These are phyloP conservation scores for Ectobius pallidus DNA, from an alignment of 2,888 invertebrate genomes.

Conservation along the genomic window DNA sequence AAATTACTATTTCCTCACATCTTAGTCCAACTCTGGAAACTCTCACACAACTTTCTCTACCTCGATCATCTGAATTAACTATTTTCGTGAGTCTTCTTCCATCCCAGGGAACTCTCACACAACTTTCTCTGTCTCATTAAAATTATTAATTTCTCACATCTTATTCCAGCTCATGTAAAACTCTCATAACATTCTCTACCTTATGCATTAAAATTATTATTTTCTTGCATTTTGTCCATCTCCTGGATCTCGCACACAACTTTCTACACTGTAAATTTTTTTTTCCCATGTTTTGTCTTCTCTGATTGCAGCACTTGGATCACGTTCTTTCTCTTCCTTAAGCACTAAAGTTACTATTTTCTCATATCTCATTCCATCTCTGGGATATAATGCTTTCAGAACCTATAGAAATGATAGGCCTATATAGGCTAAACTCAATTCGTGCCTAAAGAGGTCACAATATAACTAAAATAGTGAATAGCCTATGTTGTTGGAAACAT, in stretches of 20 bases:
- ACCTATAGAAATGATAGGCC: no score
- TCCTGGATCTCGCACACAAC: neutral
- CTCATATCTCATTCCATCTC: neutral
- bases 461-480: no score
- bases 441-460: no score
- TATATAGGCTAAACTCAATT: no score
- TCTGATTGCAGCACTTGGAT: no score
- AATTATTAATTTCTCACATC: neutral
- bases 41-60: no score
- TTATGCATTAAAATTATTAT: neutral
- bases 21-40: no score
- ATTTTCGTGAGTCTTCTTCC: neutral
- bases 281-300: no score
- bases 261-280: neutral
- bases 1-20: no score
- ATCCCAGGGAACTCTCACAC: neutral
- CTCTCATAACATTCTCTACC: neutral
- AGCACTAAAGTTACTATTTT: no score
- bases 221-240: no score
- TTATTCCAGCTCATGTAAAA: neutral
- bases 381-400: neutral
- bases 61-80: neutral
- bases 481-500: no score
- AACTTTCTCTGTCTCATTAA: neutral
- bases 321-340: neutral